Evolutionary conservation across 2,888 invertebrate genomes (phyloP), one percentile per base, ranked within the genome.

Genomic region (Panorpa germanica): DNA sequence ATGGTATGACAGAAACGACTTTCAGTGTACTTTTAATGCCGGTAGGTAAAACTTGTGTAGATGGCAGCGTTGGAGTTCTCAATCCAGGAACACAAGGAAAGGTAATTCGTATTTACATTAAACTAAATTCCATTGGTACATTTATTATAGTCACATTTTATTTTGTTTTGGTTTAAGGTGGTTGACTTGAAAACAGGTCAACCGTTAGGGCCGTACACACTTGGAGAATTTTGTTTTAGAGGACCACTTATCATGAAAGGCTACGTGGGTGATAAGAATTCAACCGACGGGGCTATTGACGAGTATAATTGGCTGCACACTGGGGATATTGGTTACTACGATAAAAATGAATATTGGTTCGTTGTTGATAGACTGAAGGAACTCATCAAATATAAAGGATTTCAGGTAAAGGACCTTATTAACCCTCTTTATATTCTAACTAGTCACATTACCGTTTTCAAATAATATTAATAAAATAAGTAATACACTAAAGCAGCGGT

Each of bases 321-420:
- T 17, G 86, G 86, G 1, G 88, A 90, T 48, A 57, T 88, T 38
- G 86, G 77, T 2, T 82, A 78, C 48, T 80, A 71, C 41, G 82
- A 86, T 45, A 50, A 65, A 2, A 70, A 83, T 10, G 72, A 70
- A 1, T 71, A 63, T 49, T 76, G 83, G 50, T 85, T 65, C 44
- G 70, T 88, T 37, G 76, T 85, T 3, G 90, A 86, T 49, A 59
- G 90, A 35, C 55, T 85, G 12, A 90, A 90, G 48, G 86, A 88
- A 47, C 65, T 90, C 15, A 88, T 90, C 43, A 90, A 90, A 50
- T 85, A 82, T 45, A 86, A 88, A 50, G 85, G 75, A 23, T 77
- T 70, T 44, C 74, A 81, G 65, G 78, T 81, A 41, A 34, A 13
- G 19, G 22, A 11, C 10, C 24, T n/a, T 12, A 25, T 21, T 29